phyloP scores from a whole-genome alignment of 2,113 vertebrate species.

The Castor canadensis region DNA sequence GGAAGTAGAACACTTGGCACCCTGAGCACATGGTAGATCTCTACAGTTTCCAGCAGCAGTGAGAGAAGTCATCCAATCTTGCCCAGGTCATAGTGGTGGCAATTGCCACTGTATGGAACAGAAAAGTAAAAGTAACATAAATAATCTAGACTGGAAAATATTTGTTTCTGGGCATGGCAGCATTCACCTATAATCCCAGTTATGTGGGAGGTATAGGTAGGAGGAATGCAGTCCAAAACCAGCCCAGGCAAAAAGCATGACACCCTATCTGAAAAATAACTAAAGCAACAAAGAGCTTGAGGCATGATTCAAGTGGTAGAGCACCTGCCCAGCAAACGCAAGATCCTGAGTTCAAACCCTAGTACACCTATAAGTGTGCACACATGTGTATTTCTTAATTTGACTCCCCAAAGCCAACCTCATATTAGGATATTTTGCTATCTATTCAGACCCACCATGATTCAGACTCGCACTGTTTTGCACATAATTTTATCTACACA shows the following conservation, averaged over 20 bases:
- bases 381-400: background rate
- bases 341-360: too few relatives aligned
- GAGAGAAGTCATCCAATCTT: background rate
- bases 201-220: too few relatives aligned
- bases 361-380: too few relatives aligned
- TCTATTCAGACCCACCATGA: background rate
- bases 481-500: background rate
- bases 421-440: background rate
- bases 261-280: too few relatives aligned
- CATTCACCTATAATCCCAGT: too few relatives aligned
- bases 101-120: background rate
- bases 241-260: too few relatives aligned
- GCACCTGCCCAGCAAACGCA: too few relatives aligned
- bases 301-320: too few relatives aligned
- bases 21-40: background rate
- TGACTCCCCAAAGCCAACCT: background rate
- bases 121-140: background rate
- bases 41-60: background rate
- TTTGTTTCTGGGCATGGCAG: too few relatives aligned
- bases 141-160: background rate
- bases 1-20: background rate
- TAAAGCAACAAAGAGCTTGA: too few relatives aligned
- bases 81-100: background rate
- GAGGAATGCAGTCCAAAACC: too few relatives aligned
- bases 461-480: background rate